A percentile compares a stretch with the other conserved stretches of the same genome.
These are phyloP conservation scores for Villa cingulata DNA, from an alignment of 2,888 invertebrate species.

Conservation along the genomic window DNA sequence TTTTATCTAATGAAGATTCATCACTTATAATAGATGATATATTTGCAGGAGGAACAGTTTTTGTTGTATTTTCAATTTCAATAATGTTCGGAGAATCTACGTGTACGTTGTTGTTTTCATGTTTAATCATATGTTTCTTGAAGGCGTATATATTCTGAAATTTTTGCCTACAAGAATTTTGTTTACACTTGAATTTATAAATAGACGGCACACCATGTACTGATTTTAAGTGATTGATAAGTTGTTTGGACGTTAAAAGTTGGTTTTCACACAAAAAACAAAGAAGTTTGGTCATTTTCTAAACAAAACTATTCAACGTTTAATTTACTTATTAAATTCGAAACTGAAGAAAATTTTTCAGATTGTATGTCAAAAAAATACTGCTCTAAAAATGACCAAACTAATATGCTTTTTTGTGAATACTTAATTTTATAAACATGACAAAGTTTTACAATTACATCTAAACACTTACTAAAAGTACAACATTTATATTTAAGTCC, in stretches of 20 bases:
- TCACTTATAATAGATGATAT: neutral
- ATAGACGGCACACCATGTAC: neutral
- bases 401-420: constrained; percentile 1
- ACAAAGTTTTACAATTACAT: constrained; percentile 7
- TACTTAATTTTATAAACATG: constrained; percentile 1
- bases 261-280: neutral
- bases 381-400: constrained; percentile 5
- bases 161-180: neutral
- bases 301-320: neutral
- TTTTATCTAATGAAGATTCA: neutral
- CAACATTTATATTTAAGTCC: constrained; percentile 8
- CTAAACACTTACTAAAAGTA: constrained; percentile 6
- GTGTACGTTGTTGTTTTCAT: too few relatives aligned
- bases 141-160: neutral
- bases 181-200: constrained; percentile 1
- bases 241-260: neutral
- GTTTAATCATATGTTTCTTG: too few relatives aligned
- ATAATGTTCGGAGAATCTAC: neutral
- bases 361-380: constrained; percentile 6
- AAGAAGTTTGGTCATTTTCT: neutral
- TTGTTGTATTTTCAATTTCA: neutral
- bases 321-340: too few relatives aligned
- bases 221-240: neutral
- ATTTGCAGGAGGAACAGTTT: neutral
- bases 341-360: too few relatives aligned